These are phyloP conservation scores for Caranx melampygus DNA, from an alignment of 2,113 vertebrate genomes.

Conservation along the genomic window DNA sequence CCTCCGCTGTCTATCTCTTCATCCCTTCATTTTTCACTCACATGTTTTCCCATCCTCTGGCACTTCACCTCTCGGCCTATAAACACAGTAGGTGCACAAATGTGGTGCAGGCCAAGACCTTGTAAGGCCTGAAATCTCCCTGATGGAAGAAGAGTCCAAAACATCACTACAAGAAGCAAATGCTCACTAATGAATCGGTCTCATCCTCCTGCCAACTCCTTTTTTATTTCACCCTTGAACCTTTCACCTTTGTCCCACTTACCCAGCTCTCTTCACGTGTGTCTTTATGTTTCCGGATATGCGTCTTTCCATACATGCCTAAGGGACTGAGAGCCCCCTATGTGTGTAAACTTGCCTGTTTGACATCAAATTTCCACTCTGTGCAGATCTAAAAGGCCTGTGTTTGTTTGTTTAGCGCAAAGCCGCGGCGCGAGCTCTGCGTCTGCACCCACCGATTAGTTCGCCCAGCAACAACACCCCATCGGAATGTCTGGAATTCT, in stretches of 20 bases:
- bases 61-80: not conserved
- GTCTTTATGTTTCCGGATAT: conserved; percentile 23
- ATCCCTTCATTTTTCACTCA: not conserved
- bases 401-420: conserved; percentile 73
- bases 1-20: not conserved
- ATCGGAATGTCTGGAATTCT: conserved; percentile 82
- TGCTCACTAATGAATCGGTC: not conserved
- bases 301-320: conserved; percentile 55
- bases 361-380: conserved; percentile 61
- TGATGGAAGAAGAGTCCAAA: not conserved
- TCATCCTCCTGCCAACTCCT: conserved; percentile 6
- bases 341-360: conserved; percentile 42
- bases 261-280: conserved; percentile 18
- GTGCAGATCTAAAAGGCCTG: conserved; percentile 18
- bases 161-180: not conserved
- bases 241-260: conserved; percentile 68
- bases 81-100: not conserved
- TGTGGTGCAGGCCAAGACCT: not conserved
- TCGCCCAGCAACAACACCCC: conserved; percentile 69
- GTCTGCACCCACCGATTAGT: conserved; percentile 62
- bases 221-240: conserved; percentile 53
- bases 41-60: not conserved
- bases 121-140: not conserved
- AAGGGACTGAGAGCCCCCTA: conserved; percentile 20
- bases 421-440: conserved; percentile 61